A percentile compares a stretch with the other conserved stretches of the same genome.
These are phyloP conservation scores for Erebia epiphron DNA, from an alignment of 2,888 invertebrate species.

Conservation along the genomic window DNA sequence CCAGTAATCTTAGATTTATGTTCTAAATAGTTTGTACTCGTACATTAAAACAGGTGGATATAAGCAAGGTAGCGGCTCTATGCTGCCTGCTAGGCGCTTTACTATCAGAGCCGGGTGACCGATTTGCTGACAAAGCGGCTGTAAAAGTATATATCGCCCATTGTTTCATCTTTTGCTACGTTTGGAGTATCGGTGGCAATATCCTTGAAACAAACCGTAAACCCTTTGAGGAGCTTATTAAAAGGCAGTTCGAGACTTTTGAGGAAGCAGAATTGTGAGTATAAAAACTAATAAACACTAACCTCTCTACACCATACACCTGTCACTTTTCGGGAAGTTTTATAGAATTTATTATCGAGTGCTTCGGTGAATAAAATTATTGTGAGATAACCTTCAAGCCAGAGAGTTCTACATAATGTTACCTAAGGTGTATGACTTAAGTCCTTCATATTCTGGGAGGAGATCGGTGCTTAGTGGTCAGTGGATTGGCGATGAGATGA, in stretches of 20 bases:
- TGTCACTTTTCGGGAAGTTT: no score
- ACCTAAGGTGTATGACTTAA: no score
- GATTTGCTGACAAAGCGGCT: constrained; percentile 84
- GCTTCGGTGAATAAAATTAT: no score
- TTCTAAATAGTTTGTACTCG: no score
- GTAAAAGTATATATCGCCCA: constrained; percentile 87
- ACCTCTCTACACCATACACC: neutral
- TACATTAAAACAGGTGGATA: constrained; percentile 85
- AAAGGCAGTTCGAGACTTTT: constrained; percentile 87
- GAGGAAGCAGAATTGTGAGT: constrained; percentile 84
- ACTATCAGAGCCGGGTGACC: constrained; percentile 84
- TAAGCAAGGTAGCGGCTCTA: constrained; percentile 90
- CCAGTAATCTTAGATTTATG: no score
- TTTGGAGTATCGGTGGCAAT: constrained; percentile 95
- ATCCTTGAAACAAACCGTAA: constrained; percentile 87
- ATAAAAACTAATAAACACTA: neutral
- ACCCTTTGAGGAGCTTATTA: constrained; percentile 86
- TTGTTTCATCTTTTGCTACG: constrained; percentile 90
- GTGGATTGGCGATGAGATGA: no score
- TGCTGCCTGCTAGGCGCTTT: constrained; percentile 89
- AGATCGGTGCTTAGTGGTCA: no score
- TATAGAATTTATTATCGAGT: no score
- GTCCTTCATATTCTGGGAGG: no score
- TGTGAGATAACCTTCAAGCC: no score
- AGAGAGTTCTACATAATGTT: no score